Percentiles rank a stretch among this genome's conserved stretches.
Conservation (phyloP, 1,140 invertebrate genomes). For the Contarinia nasturtii region DNA sequence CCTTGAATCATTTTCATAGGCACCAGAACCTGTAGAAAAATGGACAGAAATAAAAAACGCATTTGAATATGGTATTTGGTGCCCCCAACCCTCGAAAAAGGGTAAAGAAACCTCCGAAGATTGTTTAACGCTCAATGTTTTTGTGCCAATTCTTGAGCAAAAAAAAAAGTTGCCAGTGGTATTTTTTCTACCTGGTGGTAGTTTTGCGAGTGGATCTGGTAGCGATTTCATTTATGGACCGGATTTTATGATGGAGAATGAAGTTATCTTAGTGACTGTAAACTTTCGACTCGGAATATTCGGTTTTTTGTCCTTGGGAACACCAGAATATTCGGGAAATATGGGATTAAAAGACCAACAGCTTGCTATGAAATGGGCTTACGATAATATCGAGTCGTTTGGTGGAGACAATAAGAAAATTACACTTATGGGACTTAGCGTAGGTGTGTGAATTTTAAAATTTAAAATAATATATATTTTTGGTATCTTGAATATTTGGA, state of each 20-base stretch:
- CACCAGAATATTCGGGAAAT: slow-evolving; percentile 38
- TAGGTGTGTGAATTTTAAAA: too few relatives aligned
- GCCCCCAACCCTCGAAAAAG: too few relatives aligned
- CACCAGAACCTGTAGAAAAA: too few relatives aligned
- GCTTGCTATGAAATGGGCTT: slow-evolving; percentile 49
- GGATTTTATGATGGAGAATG: slow-evolving; percentile 40
- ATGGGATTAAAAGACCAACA: slow-evolving; percentile 52
- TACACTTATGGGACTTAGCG: slow-evolving; percentile 45
- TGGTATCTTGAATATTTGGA: too few relatives aligned
- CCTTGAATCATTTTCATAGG: too few relatives aligned
- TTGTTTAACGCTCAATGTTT: too few relatives aligned
- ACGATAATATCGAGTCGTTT: slow-evolving; percentile 48
- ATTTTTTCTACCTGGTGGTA: slow-evolving; percentile 45
- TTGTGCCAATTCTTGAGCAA: too few relatives aligned
- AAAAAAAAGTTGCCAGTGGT: slow-evolving; percentile 30
- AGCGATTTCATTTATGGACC: slow-evolving; percentile 28
- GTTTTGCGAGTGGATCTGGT: slow-evolving; percentile 32
- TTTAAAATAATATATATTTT: too few relatives aligned
- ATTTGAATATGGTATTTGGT: too few relatives aligned
- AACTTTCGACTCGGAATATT: slow-evolving; percentile 42
- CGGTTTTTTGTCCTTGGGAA: slow-evolving; percentile 48
- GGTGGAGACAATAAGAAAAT: slow-evolving; percentile 47
- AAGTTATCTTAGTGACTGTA: slow-evolving; percentile 38
- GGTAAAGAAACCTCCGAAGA: too few relatives aligned
- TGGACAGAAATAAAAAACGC: too few relatives aligned